Percentiles rank a stretch among this genome's conserved stretches.
phyloP scores from a whole-genome alignment of 2,113 vertebrate genomes.

The Anolis carolinensis region DNA sequence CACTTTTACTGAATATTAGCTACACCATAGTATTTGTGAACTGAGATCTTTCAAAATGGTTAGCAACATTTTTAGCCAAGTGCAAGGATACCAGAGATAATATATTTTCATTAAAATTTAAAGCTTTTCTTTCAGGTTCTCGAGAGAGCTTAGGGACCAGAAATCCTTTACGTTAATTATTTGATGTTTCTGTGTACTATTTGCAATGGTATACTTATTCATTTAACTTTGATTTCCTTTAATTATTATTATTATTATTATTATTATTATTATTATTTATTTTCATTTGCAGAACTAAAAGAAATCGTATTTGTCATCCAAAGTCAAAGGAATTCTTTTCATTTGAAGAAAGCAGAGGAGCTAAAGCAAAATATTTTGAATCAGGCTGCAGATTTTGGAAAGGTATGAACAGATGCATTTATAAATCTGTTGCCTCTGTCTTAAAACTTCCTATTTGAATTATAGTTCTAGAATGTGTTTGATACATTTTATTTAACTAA shows the following conservation, averaged over 20 bases:
- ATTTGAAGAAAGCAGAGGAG: slow-evolving; percentile 85
- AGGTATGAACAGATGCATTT: slow-evolving; percentile 77
- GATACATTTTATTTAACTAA: background rate
- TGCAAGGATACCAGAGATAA: background rate
- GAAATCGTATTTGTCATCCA: slow-evolving; percentile 93
- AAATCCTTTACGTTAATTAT: background rate
- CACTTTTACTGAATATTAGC: background rate
- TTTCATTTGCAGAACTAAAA: slow-evolving; percentile 83
- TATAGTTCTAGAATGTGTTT: background rate
- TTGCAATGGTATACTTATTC: background rate
- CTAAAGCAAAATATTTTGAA: slow-evolving; percentile 81
- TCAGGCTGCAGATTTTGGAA: slow-evolving; percentile 78
- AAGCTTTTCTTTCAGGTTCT: background rate
- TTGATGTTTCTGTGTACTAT: background rate
- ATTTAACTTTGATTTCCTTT: slow-evolving; percentile 30
- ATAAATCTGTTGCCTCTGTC: background rate
- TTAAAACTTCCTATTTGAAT: slow-evolving; percentile 10
- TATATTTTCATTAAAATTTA: background rate
- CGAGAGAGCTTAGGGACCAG: background rate
- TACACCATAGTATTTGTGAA: background rate
- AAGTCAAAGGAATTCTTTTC: slow-evolving; percentile 94
- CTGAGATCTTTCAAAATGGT: background rate
- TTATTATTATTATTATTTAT: slow-evolving; percentile 39
- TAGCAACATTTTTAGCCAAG: background rate
- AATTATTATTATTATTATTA: slow-evolving; percentile 34